Percentiles rank a stretch among this genome's conserved stretches.
These are phyloP conservation scores for Sinocyclocheilus anshuiensis DNA, from an alignment of 2,113 vertebrate species.

Conservation along the genomic window DNA sequence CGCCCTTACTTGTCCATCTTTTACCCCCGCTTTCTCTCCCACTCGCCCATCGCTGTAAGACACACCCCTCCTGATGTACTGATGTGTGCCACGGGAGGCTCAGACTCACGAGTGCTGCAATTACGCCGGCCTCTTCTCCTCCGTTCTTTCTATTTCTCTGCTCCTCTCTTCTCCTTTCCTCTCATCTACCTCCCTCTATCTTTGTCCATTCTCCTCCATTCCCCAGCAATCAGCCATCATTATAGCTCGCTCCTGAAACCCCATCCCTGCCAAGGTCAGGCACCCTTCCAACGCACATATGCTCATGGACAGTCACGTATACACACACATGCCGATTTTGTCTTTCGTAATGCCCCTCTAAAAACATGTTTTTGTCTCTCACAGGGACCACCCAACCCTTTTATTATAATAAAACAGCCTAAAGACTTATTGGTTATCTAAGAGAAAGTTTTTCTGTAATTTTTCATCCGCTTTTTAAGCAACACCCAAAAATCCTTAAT, in stretches of 20 bases:
- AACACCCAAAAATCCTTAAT: background rate
- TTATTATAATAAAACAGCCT: background rate
- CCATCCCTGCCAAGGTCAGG: slow-evolving; percentile 78
- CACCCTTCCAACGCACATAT: slow-evolving; percentile 66
- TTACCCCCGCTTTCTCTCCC: slow-evolving; percentile 28
- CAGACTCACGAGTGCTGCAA: slow-evolving; percentile 79
- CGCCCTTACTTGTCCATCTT: slow-evolving; percentile 55
- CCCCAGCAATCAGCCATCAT: slow-evolving; percentile 80
- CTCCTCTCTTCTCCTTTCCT: slow-evolving; percentile 9
- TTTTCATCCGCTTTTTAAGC: background rate
- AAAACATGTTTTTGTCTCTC: background rate
- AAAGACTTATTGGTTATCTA: background rate
- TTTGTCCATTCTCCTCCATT: slow-evolving; percentile 62
- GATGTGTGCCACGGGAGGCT: slow-evolving; percentile 74
- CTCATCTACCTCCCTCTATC: slow-evolving; percentile 48
- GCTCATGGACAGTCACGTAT: slow-evolving; percentile 55
- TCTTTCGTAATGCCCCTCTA: background rate
- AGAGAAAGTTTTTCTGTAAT: background rate
- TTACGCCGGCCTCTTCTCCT: slow-evolving; percentile 65
- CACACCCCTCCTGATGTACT: slow-evolving; percentile 77
- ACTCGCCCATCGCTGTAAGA: slow-evolving; percentile 56
- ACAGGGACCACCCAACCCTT: background rate
- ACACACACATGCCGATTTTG: slow-evolving; percentile 17
- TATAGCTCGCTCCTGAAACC: slow-evolving; percentile 77
- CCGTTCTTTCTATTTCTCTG: slow-evolving; percentile 11